These are phyloP conservation scores for Drosophila cracens DNA, from an alignment of 2,888 invertebrate species.

Conservation along the genomic window DNA sequence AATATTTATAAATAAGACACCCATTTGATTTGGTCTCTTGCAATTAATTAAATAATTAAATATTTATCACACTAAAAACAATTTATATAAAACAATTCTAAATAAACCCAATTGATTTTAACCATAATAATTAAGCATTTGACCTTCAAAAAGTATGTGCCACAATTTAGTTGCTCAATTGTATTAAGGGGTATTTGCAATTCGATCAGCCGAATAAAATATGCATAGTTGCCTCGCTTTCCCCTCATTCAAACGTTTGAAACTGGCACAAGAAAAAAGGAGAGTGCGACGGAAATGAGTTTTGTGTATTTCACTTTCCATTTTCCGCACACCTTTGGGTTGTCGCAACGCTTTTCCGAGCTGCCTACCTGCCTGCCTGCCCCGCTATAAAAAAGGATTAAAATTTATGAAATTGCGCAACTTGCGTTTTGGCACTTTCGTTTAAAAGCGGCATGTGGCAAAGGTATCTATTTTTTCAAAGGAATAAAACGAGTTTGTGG, in stretches of 20 bases:
- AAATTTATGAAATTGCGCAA: constrained; percentile 77
- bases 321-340: constrained; percentile 56
- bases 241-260: too few relatives aligned
- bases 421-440: constrained; percentile 63
- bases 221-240: constrained; percentile 2
- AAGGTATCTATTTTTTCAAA: constrained; percentile 45
- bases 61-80: not conserved
- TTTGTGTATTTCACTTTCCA: constrained; percentile 74
- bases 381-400: constrained; percentile 79
- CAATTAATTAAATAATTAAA: not conserved
- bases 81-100: not conserved
- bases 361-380: not conserved
- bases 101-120: not conserved
- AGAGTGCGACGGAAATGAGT: constrained; percentile 69
- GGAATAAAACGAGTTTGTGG: constrained; percentile 61
- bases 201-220: not conserved
- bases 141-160: not conserved
- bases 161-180: not conserved
- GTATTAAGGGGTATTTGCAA: constrained; percentile 15
- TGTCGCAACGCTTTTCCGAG: constrained; percentile 22
- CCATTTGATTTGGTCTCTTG: not conserved
- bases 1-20: not conserved
- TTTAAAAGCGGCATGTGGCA: constrained; percentile 38
- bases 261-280: constrained; percentile 16
- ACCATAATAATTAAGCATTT: not conserved